Percentiles rank a stretch among this genome's conserved stretches.
Evolutionary conservation across 53 echinoderm and acorn worm species (phyloP).

Genomic region (Actinopyga echinites): DNA sequence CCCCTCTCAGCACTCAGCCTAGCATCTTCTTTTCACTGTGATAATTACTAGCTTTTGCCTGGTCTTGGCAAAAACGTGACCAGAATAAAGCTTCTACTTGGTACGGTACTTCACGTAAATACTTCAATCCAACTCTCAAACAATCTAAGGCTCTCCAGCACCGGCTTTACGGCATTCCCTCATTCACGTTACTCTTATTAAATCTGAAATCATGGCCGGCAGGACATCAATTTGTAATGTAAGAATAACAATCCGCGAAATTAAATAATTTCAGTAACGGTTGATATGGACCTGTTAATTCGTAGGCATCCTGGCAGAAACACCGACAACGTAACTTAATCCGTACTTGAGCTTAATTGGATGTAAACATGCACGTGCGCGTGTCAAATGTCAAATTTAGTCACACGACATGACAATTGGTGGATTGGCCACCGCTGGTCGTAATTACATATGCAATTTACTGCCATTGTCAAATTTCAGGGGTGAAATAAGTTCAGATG

Average conservation of each 20-base stretch:
- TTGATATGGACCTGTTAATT: not conserved
- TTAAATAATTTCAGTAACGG: not conserved
- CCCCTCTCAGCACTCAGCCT: too few species aligned
- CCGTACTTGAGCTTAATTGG: not conserved
- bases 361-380: not conserved
- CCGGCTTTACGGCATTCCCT: too few species aligned
- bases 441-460: slow-evolving; percentile 12
- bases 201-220: not conserved
- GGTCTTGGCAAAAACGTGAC: too few species aligned
- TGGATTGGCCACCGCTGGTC: not conserved
- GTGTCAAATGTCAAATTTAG: slow-evolving; percentile 2
- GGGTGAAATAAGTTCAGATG: too few species aligned
- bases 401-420: slow-evolving; percentile 1
- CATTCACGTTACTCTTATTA: not conserved
- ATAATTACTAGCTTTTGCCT: too few species aligned
- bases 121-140: too few species aligned
- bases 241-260: slow-evolving; percentile 20
- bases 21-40: too few species aligned
- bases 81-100: too few species aligned
- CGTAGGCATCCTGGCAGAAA: not conserved
- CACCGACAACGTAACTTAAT: not conserved
- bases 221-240: slow-evolving; percentile 11
- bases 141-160: too few species aligned
- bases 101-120: too few species aligned
- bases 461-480: not conserved